Evolutionary conservation across 2,888 invertebrate species (phyloP), one percentile per base, ranked within the genome.

Genomic region (Clistopyga incitator): DNA sequence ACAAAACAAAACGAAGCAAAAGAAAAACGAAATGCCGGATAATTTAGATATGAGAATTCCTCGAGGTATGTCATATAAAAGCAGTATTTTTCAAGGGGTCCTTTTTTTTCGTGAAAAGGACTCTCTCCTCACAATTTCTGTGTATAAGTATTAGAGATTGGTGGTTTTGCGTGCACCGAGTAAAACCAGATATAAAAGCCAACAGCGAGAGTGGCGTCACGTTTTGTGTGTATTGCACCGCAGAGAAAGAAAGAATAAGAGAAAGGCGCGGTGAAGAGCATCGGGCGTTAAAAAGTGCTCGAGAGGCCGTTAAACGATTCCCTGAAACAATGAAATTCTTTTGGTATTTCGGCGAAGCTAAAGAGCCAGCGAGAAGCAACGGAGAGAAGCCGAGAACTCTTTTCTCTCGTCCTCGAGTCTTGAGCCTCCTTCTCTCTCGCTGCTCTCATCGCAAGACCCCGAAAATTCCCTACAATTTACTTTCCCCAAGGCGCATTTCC

Each of bases 281-380:
- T 65, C 47, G 52, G 79, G 68, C 78, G 80, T 80, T 81, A 78
- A 81, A 70, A 68, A 47, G 56, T 54, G 42, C 71, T 78, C 56
- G 65, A 67, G 68, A 72, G 68, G 65, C 38, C 74, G 83, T 84
- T 81, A 85, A 87, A 87, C 82, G 82, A 85, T 87, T 87, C 85
- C 85, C 71, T 38, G 81, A 85, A 87, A 87, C 87, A 87, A 87
- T 87, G 87, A 87, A 87, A 87, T 87, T 85, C 84, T 82, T 81
- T 84, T 84, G 77, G 79, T 83, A 83, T 79, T 87, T 87, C 87
- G 84, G 54, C 81, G 87, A 86, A 86, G 76, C 77, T 15, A 64
- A 18, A 42, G 71, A 72, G 25, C 54, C 15, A 38, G 25, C 45
- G 45, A 59, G 20, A 25, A 4, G 59, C 61, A 34, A n/a, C 29